A percentile compares a stretch with the other conserved stretches of the same genome.
phyloP scores from a whole-genome alignment of 2,888 invertebrate species.

The Drosophila bunnanda region DNA sequence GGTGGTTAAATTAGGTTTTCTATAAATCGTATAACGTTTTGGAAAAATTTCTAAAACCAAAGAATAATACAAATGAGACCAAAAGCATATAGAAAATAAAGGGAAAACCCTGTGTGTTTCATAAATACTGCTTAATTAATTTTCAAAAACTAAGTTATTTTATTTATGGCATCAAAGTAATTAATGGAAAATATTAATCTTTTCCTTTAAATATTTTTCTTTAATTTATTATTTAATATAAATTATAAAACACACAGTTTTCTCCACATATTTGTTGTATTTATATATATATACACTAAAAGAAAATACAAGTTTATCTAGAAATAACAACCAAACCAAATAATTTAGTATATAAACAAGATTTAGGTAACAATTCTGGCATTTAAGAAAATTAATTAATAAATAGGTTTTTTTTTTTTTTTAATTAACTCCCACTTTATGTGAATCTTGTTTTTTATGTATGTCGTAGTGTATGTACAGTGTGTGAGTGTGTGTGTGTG shows the following conservation, averaged over 20 bases:
- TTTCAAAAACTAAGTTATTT: neutral
- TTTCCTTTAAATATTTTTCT: no score
- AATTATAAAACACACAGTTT: neutral
- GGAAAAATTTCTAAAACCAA: constrained; percentile 35
- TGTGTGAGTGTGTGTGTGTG: constrained; percentile 1
- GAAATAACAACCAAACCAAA: constrained; percentile 5
- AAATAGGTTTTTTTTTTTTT: neutral
- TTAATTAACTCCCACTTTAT: neutral
- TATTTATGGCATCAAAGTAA: neutral
- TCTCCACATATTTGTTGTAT: neutral
- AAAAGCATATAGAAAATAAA: neutral
- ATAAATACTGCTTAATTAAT: no score
- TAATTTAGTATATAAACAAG: neutral
- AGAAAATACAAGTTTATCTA: neutral
- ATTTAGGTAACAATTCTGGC: neutral
- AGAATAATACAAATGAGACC: constrained; percentile 2
- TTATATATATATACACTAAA: neutral
- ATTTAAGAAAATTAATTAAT: neutral
- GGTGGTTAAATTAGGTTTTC: constrained; percentile 25
- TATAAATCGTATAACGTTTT: constrained; percentile 23
- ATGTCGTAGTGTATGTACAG: constrained; percentile 1
- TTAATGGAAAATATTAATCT: no score
- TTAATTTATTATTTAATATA: neutral
- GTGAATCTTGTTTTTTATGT: neutral
- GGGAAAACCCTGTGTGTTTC: neutral